Percentiles rank a stretch among this genome's conserved stretches.
Evolutionary conservation across 1,140 invertebrate species (phyloP).

Genomic region (Tribolium madens): DNA sequence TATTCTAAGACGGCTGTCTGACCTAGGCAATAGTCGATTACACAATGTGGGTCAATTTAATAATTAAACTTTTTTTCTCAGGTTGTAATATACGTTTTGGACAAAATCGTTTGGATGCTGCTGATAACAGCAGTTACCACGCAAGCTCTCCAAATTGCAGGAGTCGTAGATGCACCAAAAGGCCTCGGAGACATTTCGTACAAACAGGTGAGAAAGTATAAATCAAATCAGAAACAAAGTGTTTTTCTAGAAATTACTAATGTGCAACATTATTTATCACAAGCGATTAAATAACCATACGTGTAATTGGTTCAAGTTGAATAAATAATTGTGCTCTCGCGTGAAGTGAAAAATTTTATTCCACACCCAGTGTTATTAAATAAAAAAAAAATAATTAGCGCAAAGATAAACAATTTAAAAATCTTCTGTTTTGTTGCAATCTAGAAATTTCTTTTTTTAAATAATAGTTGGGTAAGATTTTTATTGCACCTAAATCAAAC

Average conservation of each 20-base stretch:
- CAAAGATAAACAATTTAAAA: too few relatives aligned
- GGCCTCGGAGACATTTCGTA: slow-evolving; percentile 56
- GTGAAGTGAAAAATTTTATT: background rate
- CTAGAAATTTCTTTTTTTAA: too few relatives aligned
- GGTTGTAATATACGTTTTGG: slow-evolving; percentile 60
- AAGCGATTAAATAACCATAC: background rate
- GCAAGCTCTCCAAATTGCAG: slow-evolving; percentile 61
- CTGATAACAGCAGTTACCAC: slow-evolving; percentile 57
- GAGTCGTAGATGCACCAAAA: slow-evolving; percentile 58
- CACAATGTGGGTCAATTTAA: slow-evolving; percentile 23
- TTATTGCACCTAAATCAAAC: too few relatives aligned
- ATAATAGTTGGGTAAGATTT: too few relatives aligned
- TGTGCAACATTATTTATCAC: background rate
- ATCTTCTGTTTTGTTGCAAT: too few relatives aligned
- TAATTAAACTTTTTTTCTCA: slow-evolving; percentile 54
- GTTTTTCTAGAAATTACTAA: background rate
- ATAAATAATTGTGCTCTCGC: background rate
- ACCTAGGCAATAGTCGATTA: background rate
- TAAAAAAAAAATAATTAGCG: too few relatives aligned
- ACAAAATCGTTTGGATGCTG: slow-evolving; percentile 62
- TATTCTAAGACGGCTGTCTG: background rate
- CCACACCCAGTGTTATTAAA: background rate
- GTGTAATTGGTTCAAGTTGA: background rate
- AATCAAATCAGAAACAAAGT: background rate
- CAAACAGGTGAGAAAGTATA: slow-evolving; percentile 44